Conservation (phyloP, 2,797 vertebrate genomes). For the Glossophaga mutica region DNA sequence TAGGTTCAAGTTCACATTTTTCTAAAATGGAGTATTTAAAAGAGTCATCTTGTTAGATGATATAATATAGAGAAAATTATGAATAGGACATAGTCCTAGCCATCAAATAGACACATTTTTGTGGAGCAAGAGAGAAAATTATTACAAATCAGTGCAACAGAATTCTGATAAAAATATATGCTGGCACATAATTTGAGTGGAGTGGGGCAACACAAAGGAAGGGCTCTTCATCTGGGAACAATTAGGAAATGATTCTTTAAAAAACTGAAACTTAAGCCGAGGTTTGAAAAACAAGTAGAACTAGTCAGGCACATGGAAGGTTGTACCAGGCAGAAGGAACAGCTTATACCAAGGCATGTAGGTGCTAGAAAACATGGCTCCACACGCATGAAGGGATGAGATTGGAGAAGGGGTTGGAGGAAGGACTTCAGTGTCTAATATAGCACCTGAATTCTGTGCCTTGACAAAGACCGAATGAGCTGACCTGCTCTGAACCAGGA, state of each 20-base stretch:
- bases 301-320: neutral
- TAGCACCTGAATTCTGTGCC: neutral
- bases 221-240: neutral
- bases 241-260: neutral
- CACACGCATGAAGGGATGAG: neutral
- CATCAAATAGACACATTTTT: neutral
- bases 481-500: neutral
- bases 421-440: neutral
- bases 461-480: neutral
- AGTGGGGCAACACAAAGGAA: neutral
- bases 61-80: neutral
- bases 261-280: neutral
- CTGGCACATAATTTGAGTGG: neutral
- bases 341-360: neutral
- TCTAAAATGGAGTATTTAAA: neutral
- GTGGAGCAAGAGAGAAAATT: neutral
- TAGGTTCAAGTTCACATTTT: neutral
- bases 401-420: neutral
- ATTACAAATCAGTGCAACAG: neutral
- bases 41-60: neutral
- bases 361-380: neutral
- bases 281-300: neutral
- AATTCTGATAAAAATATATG: slow-evolving; percentile 11
- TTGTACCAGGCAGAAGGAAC: neutral
- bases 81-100: neutral